Conservation (phyloP, 1,140 invertebrate genomes). For the Drosophila suzukii region DNA sequence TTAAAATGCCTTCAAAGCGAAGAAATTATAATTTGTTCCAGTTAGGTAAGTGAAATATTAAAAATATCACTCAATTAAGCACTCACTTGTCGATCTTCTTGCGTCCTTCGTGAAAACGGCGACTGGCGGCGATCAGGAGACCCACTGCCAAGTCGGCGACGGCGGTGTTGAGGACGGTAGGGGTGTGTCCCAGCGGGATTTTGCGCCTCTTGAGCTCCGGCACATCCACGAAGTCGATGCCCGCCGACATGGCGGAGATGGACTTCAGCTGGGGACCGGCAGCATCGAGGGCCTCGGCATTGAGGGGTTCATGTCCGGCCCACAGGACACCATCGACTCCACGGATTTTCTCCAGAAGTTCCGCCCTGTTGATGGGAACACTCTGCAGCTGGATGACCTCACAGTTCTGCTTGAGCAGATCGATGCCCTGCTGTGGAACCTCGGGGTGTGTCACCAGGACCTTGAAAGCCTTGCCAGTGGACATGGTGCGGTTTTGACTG, state of each 20-base stretch:
- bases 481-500: constrained; percentile 55
- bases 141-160: constrained; percentile 94
- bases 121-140: constrained; percentile 76
- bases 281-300: constrained; percentile 89
- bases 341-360: constrained; percentile 86
- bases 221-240: constrained; percentile 91
- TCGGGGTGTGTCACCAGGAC: constrained; percentile 85
- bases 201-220: constrained; percentile 88
- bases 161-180: constrained; percentile 94
- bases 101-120: constrained; percentile 92
- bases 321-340: constrained; percentile 89
- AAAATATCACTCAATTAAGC: not conserved
- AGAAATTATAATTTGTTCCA: too few species aligned
- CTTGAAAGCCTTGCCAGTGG: constrained; percentile 65
- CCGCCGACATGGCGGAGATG: constrained; percentile 96
- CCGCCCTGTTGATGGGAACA: constrained; percentile 80
- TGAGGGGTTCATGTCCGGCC: constrained; percentile 88
- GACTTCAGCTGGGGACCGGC: constrained; percentile 92
- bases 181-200: constrained; percentile 94
- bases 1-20: too few species aligned
- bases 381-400: constrained; percentile 67
- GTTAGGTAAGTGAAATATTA: not conserved
- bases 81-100: constrained; percentile 76
- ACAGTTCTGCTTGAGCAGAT: constrained; percentile 79
- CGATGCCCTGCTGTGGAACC: constrained; percentile 80